A percentile compares a stretch with the other conserved stretches of the same genome.
Evolutionary conservation across 2,113 vertebrate genomes (phyloP).

Genomic region (Galeopterus variegatus): DNA sequence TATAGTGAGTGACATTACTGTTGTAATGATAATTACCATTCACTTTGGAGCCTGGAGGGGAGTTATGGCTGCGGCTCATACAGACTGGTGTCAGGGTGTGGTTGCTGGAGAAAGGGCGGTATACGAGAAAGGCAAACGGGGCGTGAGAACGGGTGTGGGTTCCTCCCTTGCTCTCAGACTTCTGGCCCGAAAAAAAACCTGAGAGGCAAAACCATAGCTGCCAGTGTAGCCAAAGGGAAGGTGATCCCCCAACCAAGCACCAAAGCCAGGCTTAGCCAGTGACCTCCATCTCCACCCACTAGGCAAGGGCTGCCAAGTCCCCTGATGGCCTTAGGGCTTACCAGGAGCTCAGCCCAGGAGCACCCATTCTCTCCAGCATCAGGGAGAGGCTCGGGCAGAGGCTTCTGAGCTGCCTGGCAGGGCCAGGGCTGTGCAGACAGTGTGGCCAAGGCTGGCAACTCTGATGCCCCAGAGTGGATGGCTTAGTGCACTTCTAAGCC

Average conservation of each 20-base stretch:
- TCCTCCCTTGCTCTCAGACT: background rate
- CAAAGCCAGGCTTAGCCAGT: background rate
- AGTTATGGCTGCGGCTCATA: background rate
- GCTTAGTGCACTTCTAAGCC: background rate
- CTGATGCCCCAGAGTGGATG: background rate
- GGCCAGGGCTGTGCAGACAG: too few species aligned
- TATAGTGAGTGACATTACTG: background rate
- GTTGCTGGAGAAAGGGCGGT: background rate
- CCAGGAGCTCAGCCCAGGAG: too few species aligned
- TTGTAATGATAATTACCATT: background rate
- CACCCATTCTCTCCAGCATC: background rate
- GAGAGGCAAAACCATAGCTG: background rate
- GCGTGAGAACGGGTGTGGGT: background rate
- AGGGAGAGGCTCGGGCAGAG: background rate
- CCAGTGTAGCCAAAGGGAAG: accelerated
- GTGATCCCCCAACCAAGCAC: background rate
- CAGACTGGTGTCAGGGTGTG: accelerated
- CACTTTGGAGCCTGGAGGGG: background rate
- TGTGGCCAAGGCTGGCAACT: accelerated
- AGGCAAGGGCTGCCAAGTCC: accelerated
- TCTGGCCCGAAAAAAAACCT: background rate
- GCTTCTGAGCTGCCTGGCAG: background rate
- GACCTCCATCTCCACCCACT: background rate
- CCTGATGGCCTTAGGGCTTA: background rate
- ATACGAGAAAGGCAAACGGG: background rate